Evolutionary conservation across 2,797 vertebrate genomes (phyloP), one percentile per base, ranked within the genome.

Genomic region (Coilia nasus): DNA sequence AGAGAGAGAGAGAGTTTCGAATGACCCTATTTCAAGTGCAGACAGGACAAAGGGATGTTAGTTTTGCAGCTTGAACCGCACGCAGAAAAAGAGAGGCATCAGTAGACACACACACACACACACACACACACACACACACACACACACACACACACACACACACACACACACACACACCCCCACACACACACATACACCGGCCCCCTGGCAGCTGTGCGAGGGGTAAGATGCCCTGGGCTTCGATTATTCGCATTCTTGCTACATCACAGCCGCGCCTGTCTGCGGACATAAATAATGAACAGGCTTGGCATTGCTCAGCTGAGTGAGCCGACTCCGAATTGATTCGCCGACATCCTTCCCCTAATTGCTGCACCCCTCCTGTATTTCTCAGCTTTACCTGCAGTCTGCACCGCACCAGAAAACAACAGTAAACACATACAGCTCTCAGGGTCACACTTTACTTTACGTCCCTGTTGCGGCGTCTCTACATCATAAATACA

Each of bases 391-490:
- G 47, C n/a, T 64, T 75, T 83, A 84, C 85, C 62, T 85, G 80
- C n/a, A n/a, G n/a, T n/a, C n/a, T n/a, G n/a, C n/a, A n/a, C n/a
- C n/a, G n/a, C n/a, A n/a, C n/a, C n/a, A n/a, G 87, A 35, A 93
- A 92, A 86, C 84, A 57, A 88, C n/a, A 88, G 89, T 88, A 93
- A 95, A 95, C 93, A 90, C 89, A 92, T 92, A 91, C 94, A 94
- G 35, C 35, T 41, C 35, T 41, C 35, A 41, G 35, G 35, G 35
- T 2, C 5, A 41, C 35, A 41, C 35, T 41, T 41, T 41, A 41
- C 5, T 41, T 41, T 41, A 41, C 5, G 35, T 41, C 35, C 5
- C 35, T 41, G 35, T 41, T 41, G 5, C 35, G 5, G 35, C 5
- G 35, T 41, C 2, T n/a, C 35, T 41, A 41, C 35, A 41, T 41